A percentile compares a stretch with the other conserved stretches of the same genome.
Conservation (phyloP, 2,888 invertebrate genomes). For the Achlya flavicornis region DNA sequence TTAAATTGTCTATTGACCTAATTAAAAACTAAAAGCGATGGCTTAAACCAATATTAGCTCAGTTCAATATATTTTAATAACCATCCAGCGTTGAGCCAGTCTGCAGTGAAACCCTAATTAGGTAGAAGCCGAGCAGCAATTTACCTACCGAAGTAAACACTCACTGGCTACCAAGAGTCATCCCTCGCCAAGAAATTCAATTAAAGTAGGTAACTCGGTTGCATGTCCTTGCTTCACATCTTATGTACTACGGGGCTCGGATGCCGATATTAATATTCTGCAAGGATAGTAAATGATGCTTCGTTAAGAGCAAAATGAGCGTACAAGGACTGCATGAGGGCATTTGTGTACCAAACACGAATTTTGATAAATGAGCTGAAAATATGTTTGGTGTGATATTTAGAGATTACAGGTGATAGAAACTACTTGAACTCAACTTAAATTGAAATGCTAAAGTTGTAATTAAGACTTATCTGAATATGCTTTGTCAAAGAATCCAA, state of each 20-base stretch:
- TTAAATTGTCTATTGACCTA: neutral
- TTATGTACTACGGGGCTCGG: neutral
- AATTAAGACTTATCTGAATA: too few relatives aligned
- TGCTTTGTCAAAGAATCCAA: too few relatives aligned
- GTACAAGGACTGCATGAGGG: neutral
- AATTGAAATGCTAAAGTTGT: too few relatives aligned
- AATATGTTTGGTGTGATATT: neutral
- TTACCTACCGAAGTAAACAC: constrained; percentile 56
- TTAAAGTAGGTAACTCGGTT: constrained; percentile 60
- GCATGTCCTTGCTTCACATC: constrained; percentile 43
- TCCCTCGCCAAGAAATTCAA: constrained; percentile 64
- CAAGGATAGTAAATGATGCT: constrained; percentile 1
- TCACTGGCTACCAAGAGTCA: constrained; percentile 45
- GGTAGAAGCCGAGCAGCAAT: constrained; percentile 40
- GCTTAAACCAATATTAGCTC: neutral
- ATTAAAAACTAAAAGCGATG: neutral
- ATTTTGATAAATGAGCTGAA: neutral
- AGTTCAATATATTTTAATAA: constrained; percentile 22
- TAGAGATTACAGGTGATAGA: too few relatives aligned
- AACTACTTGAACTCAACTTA: too few relatives aligned
- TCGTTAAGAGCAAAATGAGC: neutral
- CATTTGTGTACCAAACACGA: neutral
- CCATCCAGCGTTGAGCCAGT: constrained; percentile 19
- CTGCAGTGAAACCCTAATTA: constrained; percentile 35
- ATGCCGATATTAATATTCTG: constrained; percentile 4